These are phyloP conservation scores for Nebria salina DNA, from an alignment of 2,888 invertebrate genomes.

Conservation along the genomic window DNA sequence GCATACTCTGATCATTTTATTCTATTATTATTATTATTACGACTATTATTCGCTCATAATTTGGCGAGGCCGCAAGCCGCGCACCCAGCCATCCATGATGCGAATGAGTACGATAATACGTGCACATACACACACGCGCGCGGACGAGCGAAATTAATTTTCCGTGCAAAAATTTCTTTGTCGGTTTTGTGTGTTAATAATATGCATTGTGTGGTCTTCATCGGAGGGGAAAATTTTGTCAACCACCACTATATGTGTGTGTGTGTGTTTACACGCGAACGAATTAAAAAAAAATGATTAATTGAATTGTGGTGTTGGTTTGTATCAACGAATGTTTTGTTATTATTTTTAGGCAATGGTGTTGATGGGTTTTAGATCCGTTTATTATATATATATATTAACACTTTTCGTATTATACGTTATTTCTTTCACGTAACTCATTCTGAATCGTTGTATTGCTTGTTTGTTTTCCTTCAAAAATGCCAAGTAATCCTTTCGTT, in stretches of 20 bases:
- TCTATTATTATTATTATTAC: conserved; percentile 8
- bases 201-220: conserved; percentile 32
- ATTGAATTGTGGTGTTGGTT: conserved; percentile 25
- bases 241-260: conserved; percentile 5
- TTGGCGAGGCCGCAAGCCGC: conserved; percentile 6
- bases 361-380: not conserved
- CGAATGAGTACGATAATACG: conserved; percentile 26
- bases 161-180: conserved; percentile 37
- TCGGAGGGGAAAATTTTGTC: conserved; percentile 15
- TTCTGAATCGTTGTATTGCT: too few relatives aligned
- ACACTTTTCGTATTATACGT: not conserved
- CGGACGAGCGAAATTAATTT: conserved; percentile 36
- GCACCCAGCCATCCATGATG: not conserved
- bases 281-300: conserved; percentile 39
- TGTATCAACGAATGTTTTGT: not conserved
- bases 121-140: not conserved
- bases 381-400: not conserved
- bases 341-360: not conserved
- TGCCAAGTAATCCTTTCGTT: too few relatives aligned
- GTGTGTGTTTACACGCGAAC: conserved; percentile 10
- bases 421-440: too few relatives aligned
- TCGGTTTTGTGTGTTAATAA: conserved; percentile 44
- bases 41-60: not conserved
- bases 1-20: conserved; percentile 8
- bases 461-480: too few relatives aligned